Evolutionary conservation across 1,140 invertebrate genomes (phyloP), one percentile per base, ranked within the genome.

Genomic region (Yoshiicerus persimilis): DNA sequence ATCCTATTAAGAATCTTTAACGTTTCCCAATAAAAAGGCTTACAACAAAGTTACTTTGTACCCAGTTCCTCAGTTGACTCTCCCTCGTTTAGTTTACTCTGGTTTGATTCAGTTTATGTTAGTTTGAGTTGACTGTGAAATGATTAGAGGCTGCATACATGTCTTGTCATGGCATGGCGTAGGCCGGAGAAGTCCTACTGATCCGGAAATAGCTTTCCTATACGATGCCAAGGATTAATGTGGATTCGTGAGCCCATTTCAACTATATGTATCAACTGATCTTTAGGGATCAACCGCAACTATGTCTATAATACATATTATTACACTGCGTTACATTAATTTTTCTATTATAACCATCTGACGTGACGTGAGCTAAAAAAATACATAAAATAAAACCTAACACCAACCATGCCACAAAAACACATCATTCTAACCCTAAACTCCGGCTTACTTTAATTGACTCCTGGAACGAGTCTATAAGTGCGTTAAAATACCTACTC

Each of bases 1-100:
- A 84, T 84, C 83, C 83, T 84, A 47, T 84, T 84, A 84, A 84
- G 38, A 84, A 84, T 84, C 39, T 84, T 47, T 41, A 41, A 23
- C 27, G 75, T 80, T 38, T 34, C 75, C n/a, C 27, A 32, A 80
- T 80, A 38, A 80, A 36, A 80, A 80, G 38, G 75, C 30, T 80
- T 80, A 56, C 47, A n/a, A n/a, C 5, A 56, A 56, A 56, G 20
- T 56, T 56, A n/a, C 3, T n/a, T n/a, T n/a, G n/a, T n/a, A n/a
- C n/a, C n/a, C n/a, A n/a, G n/a, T n/a, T n/a, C n/a, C n/a, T n/a
- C n/a, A n/a, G n/a, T n/a, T n/a, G n/a, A n/a, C n/a, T n/a, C n/a
- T n/a, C n/a, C n/a, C n/a, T n/a, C n/a, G n/a, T n/a, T n/a, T n/a
- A n/a, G n/a, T n/a, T n/a, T n/a, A n/a, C n/a, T n/a, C n/a, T n/a